Evolutionary conservation across 2,797 vertebrate genomes (phyloP), one percentile per base, ranked within the genome.

Genomic region (Pampus argenteus): DNA sequence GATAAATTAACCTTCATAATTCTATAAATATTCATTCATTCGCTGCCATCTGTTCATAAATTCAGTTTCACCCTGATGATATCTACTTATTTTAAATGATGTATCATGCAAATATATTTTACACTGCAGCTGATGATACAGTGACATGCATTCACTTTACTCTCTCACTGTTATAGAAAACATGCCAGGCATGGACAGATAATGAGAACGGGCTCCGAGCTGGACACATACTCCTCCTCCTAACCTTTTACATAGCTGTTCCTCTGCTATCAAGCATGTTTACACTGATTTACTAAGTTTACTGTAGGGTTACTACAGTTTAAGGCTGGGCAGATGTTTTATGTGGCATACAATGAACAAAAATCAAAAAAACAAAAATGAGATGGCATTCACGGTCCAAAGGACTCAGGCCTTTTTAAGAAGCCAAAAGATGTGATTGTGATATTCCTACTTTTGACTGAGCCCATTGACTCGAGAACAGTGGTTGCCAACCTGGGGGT

Each of bases 181-280:
- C 11, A 52, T 45, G 22, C 6, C 9, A 44, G 38, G 11, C 34
- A 81, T 38, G 48, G 17, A 78, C 29, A 50, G 23, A 78, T 60
- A 67, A 54, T 38, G 13, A 54, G 9, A 61, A 44, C 11, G 6
- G 15, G 23, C 10, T 25, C 2, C n/a, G 6, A 18, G 34, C 11
- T 29, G 13, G 6, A 6, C 25, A 58, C 36, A 14, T 15, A 56
- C 9, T 9, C 2, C 7, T 3, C 7, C 13, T 13, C 11, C 20
- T 5, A 10, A 17, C 4, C 10, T 23, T 10, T 17, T 28, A 9
- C 26, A 9, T 9, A n/a, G 15, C n/a, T 48, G 26, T 26, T 62
- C 34, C 9, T 50, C 50, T 67, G 4, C 13, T 52, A 34, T 11
- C 3, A 50, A 25, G 60, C 15, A 23, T n/a, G 47, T 42, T 63